Base-by-base conservation (phyloP, 1,140 invertebrate genomes). In the Drosophila watanabei region DNA sequence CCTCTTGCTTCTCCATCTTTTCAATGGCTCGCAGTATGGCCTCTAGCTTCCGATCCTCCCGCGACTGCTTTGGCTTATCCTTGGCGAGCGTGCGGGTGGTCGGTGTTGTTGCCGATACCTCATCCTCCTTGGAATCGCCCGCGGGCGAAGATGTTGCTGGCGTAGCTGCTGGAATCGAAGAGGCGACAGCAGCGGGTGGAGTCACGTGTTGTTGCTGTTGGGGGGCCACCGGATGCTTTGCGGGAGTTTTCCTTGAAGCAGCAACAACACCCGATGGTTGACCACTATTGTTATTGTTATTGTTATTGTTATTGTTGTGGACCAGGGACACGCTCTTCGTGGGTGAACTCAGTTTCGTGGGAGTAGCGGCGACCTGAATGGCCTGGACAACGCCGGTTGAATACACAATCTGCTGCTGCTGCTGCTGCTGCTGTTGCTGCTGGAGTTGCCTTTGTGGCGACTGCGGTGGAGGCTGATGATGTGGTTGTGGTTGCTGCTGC, bases 31-130 rank as follows among this genome's bases (percentile, higher is more conserved):
- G 97, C 95, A 99, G 96, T 75, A 98, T 98, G 0, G 98, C 98
- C 89, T 98, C 97, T 95, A 99, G 96, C 94, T 99, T 99, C n/a
- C 98, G 95, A 88, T 99, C 98, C 93, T 99, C 98, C 5, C 98
- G 94, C 4, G 97, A 97, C 96, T 97, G 94, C 56, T 94, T 91
- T 3, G 79, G 86, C 13, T 92, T 92, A 20, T 93, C 88, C 63
- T 92, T 93, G 75, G 54, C 75, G 4, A 68, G 28, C 0, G 63
- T 52, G 3, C 51, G 80, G 16, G 76, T 48, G 30, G 84, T 33
- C 4, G 86, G 41, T 13, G 75, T 63, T 5, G 70, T n/a, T 10
- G 79, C 33, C 8, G 46, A 11, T 14, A 49, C 16, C 4, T 75
- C 68, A 6, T 68, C 75, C 2, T 82, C 62, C 18, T 39, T 82